Conservation (phyloP, 2,888 invertebrate genomes). For the Saturnia pavonia region DNA sequence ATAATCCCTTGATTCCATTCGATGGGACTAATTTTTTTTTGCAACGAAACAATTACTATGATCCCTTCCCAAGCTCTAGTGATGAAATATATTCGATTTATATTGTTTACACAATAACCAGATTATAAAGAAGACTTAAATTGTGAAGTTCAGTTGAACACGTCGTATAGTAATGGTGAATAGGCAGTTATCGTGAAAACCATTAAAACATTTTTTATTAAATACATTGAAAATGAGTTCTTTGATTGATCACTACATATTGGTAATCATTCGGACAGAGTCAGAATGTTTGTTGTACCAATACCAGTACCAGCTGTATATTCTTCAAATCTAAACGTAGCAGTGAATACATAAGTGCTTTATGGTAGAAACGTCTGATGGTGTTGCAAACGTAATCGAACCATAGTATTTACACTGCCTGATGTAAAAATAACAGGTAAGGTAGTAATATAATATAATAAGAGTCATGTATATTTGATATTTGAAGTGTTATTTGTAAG, state of each 20-base stretch:
- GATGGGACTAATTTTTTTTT: slow-evolving; percentile 4
- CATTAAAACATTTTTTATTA: no score
- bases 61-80: neutral
- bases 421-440: no score
- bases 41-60: slow-evolving; percentile 4
- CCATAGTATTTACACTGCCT: no score
- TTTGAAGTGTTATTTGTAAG: neutral
- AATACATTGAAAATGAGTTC: no score
- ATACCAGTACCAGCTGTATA: no score
- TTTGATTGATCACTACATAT: no score
- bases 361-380: no score
- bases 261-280: no score
- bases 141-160: neutral
- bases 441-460: neutral
- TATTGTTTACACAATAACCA: neutral
- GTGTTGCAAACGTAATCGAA: no score
- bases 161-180: neutral
- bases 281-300: no score
- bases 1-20: slow-evolving; percentile 6
- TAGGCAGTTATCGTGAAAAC: neutral
- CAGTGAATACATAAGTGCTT: no score
- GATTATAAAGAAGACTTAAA: neutral
- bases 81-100: neutral
- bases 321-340: no score
- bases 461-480: neutral